phyloP scores from a whole-genome alignment of 2,113 vertebrate genomes.

The Sebastes fasciatus region DNA sequence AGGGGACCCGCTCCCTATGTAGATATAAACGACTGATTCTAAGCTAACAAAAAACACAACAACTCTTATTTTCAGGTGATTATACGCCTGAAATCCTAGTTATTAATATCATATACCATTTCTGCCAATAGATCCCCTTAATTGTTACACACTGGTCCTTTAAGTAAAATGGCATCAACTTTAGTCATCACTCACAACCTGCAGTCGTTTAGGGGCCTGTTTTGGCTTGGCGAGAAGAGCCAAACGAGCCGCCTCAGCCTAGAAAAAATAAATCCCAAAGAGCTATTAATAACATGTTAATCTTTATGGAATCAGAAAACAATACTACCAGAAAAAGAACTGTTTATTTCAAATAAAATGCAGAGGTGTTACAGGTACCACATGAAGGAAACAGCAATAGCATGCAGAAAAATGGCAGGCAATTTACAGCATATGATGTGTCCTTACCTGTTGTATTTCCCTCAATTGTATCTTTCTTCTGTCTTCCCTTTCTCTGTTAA shows the following conservation, averaged over 20 bases:
- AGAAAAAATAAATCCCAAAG: not conserved
- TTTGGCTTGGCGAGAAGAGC: not conserved
- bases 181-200: not conserved
- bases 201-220: not conserved
- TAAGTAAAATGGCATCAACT: not conserved
- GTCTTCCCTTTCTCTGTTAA: constrained; percentile 71
- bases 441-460: constrained; percentile 62
- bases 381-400: not conserved
- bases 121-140: no score
- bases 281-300: not conserved
- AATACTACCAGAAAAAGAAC: not conserved
- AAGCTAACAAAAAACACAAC: no score
- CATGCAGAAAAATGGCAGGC: not conserved
- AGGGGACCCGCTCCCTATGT: no score
- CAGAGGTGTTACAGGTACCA: not conserved
- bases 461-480: constrained; percentile 56
- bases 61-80: no score
- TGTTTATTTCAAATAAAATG: not conserved
- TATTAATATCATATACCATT: no score
- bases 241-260: constrained; percentile 47
- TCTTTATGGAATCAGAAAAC: not conserved
- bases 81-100: no score
- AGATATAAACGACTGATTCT: no score
- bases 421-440: accelerated
- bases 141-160: no score